Percentiles rank a stretch among this genome's conserved stretches.
Conservation (phyloP, 92 coral and sea anemone species). For the Porites divaricata region DNA sequence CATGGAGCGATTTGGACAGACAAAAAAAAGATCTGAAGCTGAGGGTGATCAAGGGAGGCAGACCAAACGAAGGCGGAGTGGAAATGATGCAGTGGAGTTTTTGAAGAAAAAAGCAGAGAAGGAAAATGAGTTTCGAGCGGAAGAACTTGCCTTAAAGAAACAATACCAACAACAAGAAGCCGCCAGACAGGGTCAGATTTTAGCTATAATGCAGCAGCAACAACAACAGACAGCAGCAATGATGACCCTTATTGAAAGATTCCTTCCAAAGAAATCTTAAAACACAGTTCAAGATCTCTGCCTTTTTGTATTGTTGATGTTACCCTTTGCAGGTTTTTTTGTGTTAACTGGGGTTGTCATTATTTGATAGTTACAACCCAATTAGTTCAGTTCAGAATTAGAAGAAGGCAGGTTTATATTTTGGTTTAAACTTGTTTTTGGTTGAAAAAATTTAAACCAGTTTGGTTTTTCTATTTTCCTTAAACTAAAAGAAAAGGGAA, state of each 20-base stretch:
- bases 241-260: constrained; percentile 30
- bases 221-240: constrained; percentile 40
- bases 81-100: too few species aligned
- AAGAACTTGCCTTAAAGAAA: constrained; percentile 43
- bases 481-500: too few species aligned
- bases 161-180: constrained; percentile 40
- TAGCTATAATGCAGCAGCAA: constrained; percentile 49
- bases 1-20: constrained; percentile 47
- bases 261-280: constrained; percentile 20
- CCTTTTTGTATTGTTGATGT: constrained; percentile 3
- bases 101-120: too few species aligned
- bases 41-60: constrained; percentile 27
- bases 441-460: too few species aligned
- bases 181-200: constrained; percentile 25
- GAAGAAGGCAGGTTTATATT: too few species aligned
- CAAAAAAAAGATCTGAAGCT: constrained; percentile 37
- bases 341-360: constrained; percentile 1
- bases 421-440: too few species aligned
- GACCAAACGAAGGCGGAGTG: too few species aligned
- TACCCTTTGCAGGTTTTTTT: constrained; percentile 10
- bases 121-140: constrained; percentile 24
- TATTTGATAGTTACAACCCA: constrained; percentile 5
- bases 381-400: constrained; percentile 9
- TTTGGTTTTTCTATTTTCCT: too few species aligned
- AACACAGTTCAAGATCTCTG: too few species aligned